Evolutionary conservation across 2,888 invertebrate species (phyloP).

Genomic region (Lutraria lutraria): DNA sequence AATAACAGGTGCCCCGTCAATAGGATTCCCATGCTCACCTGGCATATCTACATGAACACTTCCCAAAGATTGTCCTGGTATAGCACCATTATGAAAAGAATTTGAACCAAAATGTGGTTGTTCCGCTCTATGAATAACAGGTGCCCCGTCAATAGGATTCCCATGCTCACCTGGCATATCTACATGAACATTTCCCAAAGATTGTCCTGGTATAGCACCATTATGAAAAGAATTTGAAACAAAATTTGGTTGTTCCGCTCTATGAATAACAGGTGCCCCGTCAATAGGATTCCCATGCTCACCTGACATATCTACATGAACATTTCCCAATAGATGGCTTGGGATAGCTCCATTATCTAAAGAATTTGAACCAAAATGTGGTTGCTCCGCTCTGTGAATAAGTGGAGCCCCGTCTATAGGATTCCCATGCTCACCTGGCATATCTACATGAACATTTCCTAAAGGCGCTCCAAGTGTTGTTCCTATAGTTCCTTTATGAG

Average conservation of each 20-base stretch:
- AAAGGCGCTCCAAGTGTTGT: not conserved
- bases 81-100: not conserved
- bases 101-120: not conserved
- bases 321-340: not conserved
- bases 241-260: not conserved
- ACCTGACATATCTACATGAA: conserved; percentile 36
- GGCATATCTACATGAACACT: conserved; percentile 33
- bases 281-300: conserved; percentile 28
- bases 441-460: conserved; percentile 39
- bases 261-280: conserved; percentile 7
- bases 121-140: conserved; percentile 4
- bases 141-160: not conserved
- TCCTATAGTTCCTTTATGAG: not conserved
- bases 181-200: conserved; percentile 10
- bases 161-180: conserved; percentile 45
- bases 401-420: conserved; percentile 30
- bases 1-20: conserved; percentile 3
- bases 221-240: not conserved
- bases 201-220: not conserved
- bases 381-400: conserved; percentile 31
- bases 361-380: not conserved
- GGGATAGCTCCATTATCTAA: not conserved
- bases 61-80: not conserved
- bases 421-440: conserved; percentile 40
- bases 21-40: conserved; percentile 34